Conservation (phyloP, 2,888 invertebrate species). For the Lysandra coridon region DNA sequence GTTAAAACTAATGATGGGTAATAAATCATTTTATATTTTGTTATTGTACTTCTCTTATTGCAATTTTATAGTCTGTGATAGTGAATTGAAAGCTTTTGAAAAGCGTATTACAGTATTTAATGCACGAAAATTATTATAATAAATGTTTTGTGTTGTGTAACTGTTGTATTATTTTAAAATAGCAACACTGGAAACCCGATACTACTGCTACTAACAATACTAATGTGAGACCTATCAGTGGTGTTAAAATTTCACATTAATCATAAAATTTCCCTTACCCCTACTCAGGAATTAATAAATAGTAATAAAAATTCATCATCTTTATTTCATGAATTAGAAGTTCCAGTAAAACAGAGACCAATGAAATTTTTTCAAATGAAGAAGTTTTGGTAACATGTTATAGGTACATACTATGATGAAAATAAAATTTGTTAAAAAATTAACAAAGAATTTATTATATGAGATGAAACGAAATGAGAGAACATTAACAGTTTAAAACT, state of each 20-base stretch:
- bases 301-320: slow-evolving; percentile 61
- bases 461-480: slow-evolving; percentile 24
- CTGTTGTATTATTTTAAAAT: slow-evolving; percentile 33
- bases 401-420: slow-evolving; percentile 43
- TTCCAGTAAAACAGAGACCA: slow-evolving; percentile 65
- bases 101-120: slow-evolving; percentile 68
- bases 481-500: slow-evolving; percentile 46
- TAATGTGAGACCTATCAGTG: not conserved
- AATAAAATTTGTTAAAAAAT: slow-evolving; percentile 36
- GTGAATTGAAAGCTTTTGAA: slow-evolving; percentile 68
- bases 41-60: slow-evolving; percentile 35
- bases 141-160: slow-evolving; percentile 41
- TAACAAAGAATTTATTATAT: slow-evolving; percentile 35
- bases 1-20: not conserved
- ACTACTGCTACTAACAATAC: not conserved
- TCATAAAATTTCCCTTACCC: not conserved
- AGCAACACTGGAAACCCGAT: not conserved
- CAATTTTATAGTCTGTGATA: slow-evolving; percentile 65
- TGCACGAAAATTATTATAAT: slow-evolving; percentile 52
- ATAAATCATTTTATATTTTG: slow-evolving; percentile 7
- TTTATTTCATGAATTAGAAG: slow-evolving; percentile 71
- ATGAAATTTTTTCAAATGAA: slow-evolving; percentile 60
- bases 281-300: slow-evolving; percentile 40
- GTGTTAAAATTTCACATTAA: not conserved
- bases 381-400: slow-evolving; percentile 70